Evolutionary conservation across 2,797 vertebrate genomes (phyloP), one percentile per base, ranked within the genome.

Genomic region (Crax fasciolata): DNA sequence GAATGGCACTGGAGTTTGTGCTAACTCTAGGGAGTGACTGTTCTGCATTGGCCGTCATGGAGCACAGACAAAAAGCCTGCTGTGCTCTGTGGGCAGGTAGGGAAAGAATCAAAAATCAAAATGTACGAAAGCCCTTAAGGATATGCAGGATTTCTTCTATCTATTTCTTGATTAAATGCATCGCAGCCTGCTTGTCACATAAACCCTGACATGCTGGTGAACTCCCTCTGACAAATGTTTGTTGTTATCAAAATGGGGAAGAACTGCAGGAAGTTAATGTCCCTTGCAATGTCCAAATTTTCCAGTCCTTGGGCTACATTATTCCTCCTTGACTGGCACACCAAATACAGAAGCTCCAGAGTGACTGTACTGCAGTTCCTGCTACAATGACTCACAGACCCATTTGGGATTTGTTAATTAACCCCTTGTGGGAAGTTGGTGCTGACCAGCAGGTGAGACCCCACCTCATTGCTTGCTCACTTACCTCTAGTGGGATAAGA

Each of bases 201-300:
- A 93, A 89, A 74, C 73, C 48, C 57, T 77, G 65, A 87, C 73
- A 75, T 83, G 61, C 38, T 83, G 21, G 49, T 52, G 79, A 87
- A 65, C 79, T 85, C 38, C 28, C 3, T 76, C 57, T 91, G 68
- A 90, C 32, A 91, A 96, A 96, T 77, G 35, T 20, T 72, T 59
- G 21, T 63, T 91, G 57, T 41, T 95, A 65, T 52, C 65, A 94
- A 85, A 83, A 65, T 0, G 0, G 4, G 6, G 44, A 85, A 82
- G 43, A 91, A 94, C 79, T 71, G 24, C 57, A 1, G 5, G 18
- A 92, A 95, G 75, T 87, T 96, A 93, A 90, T 90, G 73, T 91
- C 65, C 92, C 93, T 93, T 95, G 68, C 44, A 67, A 87, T 93
- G 66, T 67, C 76, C 76, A 81, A 66, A 88, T 93, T 95, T 96